A percentile compares a stretch with the other conserved stretches of the same genome.
These are phyloP conservation scores for Cephus pulcher DNA, from an alignment of 2,888 invertebrate species.

Conservation along the genomic window DNA sequence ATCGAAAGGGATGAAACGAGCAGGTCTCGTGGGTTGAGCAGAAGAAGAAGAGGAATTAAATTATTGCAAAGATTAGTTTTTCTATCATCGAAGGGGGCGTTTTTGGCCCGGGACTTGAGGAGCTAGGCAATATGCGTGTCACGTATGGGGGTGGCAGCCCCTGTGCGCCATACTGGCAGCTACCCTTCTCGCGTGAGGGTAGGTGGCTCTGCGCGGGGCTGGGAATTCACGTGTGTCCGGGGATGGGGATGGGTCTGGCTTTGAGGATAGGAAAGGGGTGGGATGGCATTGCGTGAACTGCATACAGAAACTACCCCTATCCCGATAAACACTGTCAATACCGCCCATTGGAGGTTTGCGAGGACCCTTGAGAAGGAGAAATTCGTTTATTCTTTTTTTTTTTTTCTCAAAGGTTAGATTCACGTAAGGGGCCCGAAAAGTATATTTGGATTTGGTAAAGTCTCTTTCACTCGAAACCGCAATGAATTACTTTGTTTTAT, in stretches of 20 bases:
- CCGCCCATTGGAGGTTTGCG: constrained; percentile 25
- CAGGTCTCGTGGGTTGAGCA: not conserved
- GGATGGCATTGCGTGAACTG: constrained; percentile 47
- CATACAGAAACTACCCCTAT: constrained; percentile 39
- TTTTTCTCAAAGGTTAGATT: not conserved
- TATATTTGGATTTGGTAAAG: not conserved
- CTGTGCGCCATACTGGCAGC: constrained; percentile 16
- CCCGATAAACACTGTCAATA: constrained; percentile 50
- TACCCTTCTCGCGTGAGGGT: constrained; percentile 13
- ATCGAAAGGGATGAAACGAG: not conserved
- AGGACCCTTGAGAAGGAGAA: not conserved
- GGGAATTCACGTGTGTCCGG: constrained; percentile 8
- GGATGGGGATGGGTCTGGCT: constrained; percentile 21
- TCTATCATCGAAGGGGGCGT: constrained; percentile 26
- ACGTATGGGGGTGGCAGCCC: constrained; percentile 40
- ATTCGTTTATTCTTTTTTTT: not conserved
- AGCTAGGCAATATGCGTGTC: constrained; percentile 53
- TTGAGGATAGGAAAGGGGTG: constrained; percentile 11
- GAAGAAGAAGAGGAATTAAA: constrained; percentile 24
- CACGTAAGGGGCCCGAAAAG: not conserved
- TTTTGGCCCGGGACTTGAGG: constrained; percentile 43
- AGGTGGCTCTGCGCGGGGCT: not conserved
- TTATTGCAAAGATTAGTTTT: constrained; percentile 32
- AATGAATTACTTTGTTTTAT: not conserved
- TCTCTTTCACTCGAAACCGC: constrained; percentile 15